Conservation (phyloP, 2,888 invertebrate species). For the Tineola bisselliella region DNA sequence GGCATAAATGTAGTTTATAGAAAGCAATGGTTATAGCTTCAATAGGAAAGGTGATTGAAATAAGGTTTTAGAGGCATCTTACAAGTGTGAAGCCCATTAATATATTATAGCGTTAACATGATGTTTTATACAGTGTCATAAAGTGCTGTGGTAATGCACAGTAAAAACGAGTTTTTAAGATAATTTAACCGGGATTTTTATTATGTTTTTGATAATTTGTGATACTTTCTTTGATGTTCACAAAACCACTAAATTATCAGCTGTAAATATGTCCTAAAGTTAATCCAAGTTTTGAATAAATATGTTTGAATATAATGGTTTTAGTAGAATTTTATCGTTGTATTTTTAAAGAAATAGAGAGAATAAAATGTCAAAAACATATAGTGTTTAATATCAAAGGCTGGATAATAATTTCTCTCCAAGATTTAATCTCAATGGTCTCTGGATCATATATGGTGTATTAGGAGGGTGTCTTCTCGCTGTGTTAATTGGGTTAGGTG, state of each 20-base stretch:
- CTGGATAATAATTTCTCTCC: not conserved
- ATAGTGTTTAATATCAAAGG: no score
- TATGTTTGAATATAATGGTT: constrained; percentile 8
- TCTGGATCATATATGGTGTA: not conserved
- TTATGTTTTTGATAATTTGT: not conserved
- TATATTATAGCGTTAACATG: constrained; percentile 20
- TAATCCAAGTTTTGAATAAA: not conserved
- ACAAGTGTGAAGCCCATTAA: constrained; percentile 21
- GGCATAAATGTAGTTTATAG: not conserved
- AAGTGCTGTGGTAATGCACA: constrained; percentile 1
- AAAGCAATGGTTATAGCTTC: not conserved
- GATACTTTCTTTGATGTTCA: not conserved
- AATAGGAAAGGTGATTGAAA: not conserved
- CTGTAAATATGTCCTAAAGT: not conserved
- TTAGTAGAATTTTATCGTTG: constrained; percentile 7
- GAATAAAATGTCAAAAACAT: constrained; percentile 11
- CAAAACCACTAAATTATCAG: not conserved
- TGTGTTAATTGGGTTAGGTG: constrained; percentile 59
- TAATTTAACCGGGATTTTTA: not conserved
- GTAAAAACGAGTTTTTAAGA: not conserved
- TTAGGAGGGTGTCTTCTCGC: not conserved
- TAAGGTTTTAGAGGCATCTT: not conserved
- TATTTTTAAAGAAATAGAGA: not conserved
- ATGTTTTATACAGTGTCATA: constrained; percentile 8
- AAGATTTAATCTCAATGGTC: not conserved